Evolutionary conservation across 1,140 invertebrate genomes (phyloP).

Genomic region (Drosophila yakuba): DNA sequence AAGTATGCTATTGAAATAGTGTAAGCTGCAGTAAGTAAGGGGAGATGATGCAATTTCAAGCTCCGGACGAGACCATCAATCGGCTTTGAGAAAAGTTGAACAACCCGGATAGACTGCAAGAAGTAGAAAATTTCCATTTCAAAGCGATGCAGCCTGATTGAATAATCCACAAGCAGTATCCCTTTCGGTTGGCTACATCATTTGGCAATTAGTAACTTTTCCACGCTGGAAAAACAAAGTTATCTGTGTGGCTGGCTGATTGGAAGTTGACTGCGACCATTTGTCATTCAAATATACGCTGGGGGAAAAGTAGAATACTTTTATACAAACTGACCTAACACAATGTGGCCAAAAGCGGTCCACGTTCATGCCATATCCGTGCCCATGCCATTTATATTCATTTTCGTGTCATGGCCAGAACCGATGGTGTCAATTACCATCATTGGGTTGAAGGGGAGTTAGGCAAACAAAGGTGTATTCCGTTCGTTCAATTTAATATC

Average conservation of each 20-base stretch:
- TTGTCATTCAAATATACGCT: slow-evolving; percentile 25
- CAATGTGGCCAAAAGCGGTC: slow-evolving; percentile 30
- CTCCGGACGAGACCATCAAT: not conserved
- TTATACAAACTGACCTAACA: slow-evolving; percentile 56
- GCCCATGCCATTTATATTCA: slow-evolving; percentile 60
- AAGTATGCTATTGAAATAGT: slow-evolving; percentile 46
- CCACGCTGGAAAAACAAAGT: slow-evolving; percentile 36
- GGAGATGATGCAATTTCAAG: slow-evolving; percentile 27
- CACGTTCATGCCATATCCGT: slow-evolving; percentile 21
- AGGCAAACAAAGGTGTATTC: slow-evolving; percentile 24
- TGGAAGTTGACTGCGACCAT: slow-evolving; percentile 26
- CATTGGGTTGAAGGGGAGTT: slow-evolving; percentile 13
- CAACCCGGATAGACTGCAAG: slow-evolving; percentile 1
- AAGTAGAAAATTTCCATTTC: slow-evolving; percentile 29
- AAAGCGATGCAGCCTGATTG: slow-evolving; percentile 25
- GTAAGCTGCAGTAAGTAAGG: slow-evolving; percentile 12
- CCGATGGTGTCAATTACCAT: slow-evolving; percentile 60
- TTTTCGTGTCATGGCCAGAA: slow-evolving; percentile 62
- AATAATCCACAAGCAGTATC: slow-evolving; percentile 14
- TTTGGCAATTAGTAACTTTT: slow-evolving; percentile 47
- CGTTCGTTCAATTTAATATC: not conserved
- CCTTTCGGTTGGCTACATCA: slow-evolving; percentile 23
- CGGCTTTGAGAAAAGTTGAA: not conserved
- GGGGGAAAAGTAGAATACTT: not conserved
- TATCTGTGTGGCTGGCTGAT: slow-evolving; percentile 30